These are phyloP conservation scores for Castor canadensis DNA, from an alignment of 2,113 vertebrate genomes.

Conservation along the genomic window DNA sequence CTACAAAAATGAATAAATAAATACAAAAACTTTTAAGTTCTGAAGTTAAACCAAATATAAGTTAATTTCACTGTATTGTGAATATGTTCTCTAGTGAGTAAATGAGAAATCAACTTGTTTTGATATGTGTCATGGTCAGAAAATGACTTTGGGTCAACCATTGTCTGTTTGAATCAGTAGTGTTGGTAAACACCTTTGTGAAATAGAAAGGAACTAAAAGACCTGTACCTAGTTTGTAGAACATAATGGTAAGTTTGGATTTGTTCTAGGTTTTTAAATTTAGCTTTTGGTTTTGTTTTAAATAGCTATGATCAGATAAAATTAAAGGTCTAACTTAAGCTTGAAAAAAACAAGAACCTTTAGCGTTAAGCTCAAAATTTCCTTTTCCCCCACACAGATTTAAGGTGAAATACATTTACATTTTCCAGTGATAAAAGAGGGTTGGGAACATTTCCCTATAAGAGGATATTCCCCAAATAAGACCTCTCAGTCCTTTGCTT, in stretches of 20 bases:
- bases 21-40: not conserved
- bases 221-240: slow-evolving; percentile 54
- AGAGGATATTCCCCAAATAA: not conserved
- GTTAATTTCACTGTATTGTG: not conserved
- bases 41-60: slow-evolving; percentile 26
- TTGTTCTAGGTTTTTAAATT: slow-evolving; percentile 55
- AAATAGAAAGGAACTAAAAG: slow-evolving; percentile 64
- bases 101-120: slow-evolving; percentile 40
- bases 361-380: slow-evolving; percentile 54
- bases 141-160: slow-evolving; percentile 43
- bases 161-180: slow-evolving; percentile 51
- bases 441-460: not conserved
- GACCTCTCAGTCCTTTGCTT: not conserved
- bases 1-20: not conserved
- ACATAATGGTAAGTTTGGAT: slow-evolving; percentile 46
- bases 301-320: slow-evolving; percentile 59
- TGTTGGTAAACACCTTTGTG: slow-evolving; percentile 53
- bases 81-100: slow-evolving; percentile 15
- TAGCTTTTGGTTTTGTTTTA: slow-evolving; percentile 50
- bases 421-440: slow-evolving; percentile 14
- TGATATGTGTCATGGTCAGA: slow-evolving; percentile 67
- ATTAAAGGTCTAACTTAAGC: slow-evolving; percentile 49
- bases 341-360: slow-evolving; percentile 1
- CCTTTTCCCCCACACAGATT: slow-evolving; percentile 30
- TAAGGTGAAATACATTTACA: slow-evolving; percentile 31